Percentiles rank a stretch among this genome's conserved stretches.
Conservation (phyloP, 1,140 invertebrate genomes). For the Pogonomyrmex barbatus region DNA sequence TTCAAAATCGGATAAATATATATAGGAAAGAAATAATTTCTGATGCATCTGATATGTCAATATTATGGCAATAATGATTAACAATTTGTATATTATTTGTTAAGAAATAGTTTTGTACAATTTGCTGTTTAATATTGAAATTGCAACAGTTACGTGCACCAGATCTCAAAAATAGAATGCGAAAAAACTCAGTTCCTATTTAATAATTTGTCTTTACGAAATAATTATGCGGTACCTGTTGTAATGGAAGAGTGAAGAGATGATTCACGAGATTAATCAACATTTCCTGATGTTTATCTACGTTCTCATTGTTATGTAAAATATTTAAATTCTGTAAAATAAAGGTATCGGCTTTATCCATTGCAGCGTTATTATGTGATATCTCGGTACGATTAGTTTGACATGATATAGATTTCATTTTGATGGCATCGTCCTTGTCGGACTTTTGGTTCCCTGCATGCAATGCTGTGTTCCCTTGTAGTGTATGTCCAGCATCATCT, state of each 20-base stretch:
- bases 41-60: conserved; percentile 15
- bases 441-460: not conserved
- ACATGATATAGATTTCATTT: conserved; percentile 3
- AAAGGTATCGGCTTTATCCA: conserved; percentile 71
- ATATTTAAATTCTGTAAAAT: conserved; percentile 75
- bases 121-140: conserved; percentile 27
- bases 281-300: conserved; percentile 78
- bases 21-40: not conserved
- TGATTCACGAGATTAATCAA: conserved; percentile 81
- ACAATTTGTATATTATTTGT: conserved; percentile 38
- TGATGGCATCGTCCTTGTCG: not conserved
- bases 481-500: conserved; percentile 15
- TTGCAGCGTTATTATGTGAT: conserved; percentile 51
- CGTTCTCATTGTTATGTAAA: conserved; percentile 69
- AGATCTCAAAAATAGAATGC: conserved; percentile 38
- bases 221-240: conserved; percentile 77
- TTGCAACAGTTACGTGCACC: conserved; percentile 18
- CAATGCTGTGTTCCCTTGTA: conserved; percentile 38
- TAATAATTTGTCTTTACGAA: conserved; percentile 33
- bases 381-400: not conserved
- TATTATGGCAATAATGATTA: conserved; percentile 20
- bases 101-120: conserved; percentile 44
- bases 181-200: conserved; percentile 45
- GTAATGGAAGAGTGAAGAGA: conserved; percentile 81
- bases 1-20: conserved; percentile 16